phyloP scores from a whole-genome alignment of 2,113 vertebrate species.

The Istiophorus platypterus region DNA sequence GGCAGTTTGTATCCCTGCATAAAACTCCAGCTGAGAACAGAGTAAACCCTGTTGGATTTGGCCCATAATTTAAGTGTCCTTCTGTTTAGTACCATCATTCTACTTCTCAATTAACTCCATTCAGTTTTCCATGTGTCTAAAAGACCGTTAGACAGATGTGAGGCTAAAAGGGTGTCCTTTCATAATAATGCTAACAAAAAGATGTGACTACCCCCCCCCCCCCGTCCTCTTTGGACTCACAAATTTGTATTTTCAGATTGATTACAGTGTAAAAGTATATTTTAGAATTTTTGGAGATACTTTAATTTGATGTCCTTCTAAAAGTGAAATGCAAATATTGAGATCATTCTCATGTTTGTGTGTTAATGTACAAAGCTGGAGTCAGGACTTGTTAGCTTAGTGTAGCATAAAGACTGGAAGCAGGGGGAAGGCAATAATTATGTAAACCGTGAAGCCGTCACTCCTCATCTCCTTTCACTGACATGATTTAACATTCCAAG shows the following conservation, averaged over 20 bases:
- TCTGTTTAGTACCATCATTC: constrained; percentile 2
- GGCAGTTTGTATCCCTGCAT: constrained; percentile 29
- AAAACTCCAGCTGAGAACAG: constrained; percentile 43
- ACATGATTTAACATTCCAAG: neutral
- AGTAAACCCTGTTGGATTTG: constrained; percentile 12
- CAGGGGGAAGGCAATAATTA: neutral
- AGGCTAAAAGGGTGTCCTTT: neutral
- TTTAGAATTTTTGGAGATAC: neutral
- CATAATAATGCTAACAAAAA: neutral
- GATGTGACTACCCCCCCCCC: neutral
- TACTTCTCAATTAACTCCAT: constrained; percentile 1
- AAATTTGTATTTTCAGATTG: neutral
- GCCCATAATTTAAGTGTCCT: constrained; percentile 36
- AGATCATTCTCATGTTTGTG: neutral
- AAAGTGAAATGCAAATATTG: no score
- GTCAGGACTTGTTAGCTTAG: neutral
- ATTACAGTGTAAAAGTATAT: neutral
- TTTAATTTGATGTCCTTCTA: no score
- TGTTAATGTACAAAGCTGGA: neutral
- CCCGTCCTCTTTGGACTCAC: neutral
- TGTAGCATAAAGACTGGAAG: neutral
- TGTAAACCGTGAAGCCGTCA: neutral
- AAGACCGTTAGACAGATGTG: neutral
- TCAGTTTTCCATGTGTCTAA: constrained; percentile 8
- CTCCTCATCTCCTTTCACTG: neutral